Evolutionary conservation across 2,113 vertebrate genomes (phyloP), one percentile per base, ranked within the genome.

Genomic region (Electrona antarctica): DNA sequence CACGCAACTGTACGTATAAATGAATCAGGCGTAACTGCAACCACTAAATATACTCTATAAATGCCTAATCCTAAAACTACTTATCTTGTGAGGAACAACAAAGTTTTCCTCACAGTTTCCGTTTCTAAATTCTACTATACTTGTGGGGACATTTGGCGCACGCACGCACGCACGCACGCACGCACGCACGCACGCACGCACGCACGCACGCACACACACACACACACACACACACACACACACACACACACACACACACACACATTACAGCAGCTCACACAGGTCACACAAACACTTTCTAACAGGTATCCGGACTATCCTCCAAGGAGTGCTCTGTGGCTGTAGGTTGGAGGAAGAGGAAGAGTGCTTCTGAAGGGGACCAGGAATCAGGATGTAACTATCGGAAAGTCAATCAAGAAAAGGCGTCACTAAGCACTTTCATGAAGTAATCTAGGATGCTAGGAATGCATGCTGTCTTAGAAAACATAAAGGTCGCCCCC

Each of bases 271-370:
- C 28, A 65, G 60, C 55, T 76, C 60, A 78, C 84, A 69, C 59
- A 60, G 60, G 84, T 64, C 51, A 45, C 76, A 83, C 74, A 89
- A 88, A 88, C 85, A 79, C 62, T 64, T 51, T 33, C 61, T 70
- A 33, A 51, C 90, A 88, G 88, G 89, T 92, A 91, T 92, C 92
- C 90, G 91, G 91, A 74, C 80, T 78, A 81, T 28, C 82, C 91
- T 87, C 91, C 45, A 64, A 87, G 91, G 92, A 84, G 33, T 33
- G n/a, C 82, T 71, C 79, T 77, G 84, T 21, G n/a, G 73, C 76
- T 56, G 68, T 65, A 46, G 69, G 76, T 83, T 81, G 21, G 64
- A 81, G 88, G 88, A 88, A 88, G 70, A 74, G 87, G 89, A 85
- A 90, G 82, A 55, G 54, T 6, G 74, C 76, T 66, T 71, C 81